Evolutionary conservation across 2,888 invertebrate species (phyloP), one percentile per base, ranked within the genome.

Genomic region (Ichneumon xanthorius): DNA sequence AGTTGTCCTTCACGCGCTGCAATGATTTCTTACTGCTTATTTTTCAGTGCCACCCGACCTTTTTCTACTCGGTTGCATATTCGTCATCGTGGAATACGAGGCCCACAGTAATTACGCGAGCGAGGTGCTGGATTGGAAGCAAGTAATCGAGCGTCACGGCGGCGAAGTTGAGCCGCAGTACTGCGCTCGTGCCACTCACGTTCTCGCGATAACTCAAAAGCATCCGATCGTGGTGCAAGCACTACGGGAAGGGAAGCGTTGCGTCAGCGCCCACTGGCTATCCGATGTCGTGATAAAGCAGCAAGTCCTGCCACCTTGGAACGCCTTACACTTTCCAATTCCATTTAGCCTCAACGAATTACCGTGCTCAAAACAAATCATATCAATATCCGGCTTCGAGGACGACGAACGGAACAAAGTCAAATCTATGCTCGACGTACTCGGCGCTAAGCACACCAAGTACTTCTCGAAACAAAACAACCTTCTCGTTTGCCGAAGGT

Each of bases 61-160:
- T 78, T 99, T 98, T 94, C 94, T 99, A 67, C 95, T 99, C 48
- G 99, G 99, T 7, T 99, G 99, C 93, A 97, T 99, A 50, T 99
- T 99, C 93, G 97, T 97, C 86, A 97, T 98, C 87, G 96, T 97
- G 88, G 98, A 98, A 90, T 98, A 98, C 91, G 97, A 97, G 87
- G 95, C 96, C 87, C 95, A 96, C n/a, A 33, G 63, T 63, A 95
- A 95, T 92, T 95, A 95, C 0, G 63, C 95, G 0, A 92, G 94
- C 14, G 96, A 96, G 87, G 94, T 96, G 22, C 95, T 95, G 30
- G 91, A 95, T 0, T 97, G 97, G 97, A 94, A 95, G 88, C 96
- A 96, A 94, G 96, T 96, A 0, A 97, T 98, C 76, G 95, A 96
- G 81, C 96, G 97, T 84, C 96, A 97, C 93, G 98, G 98, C 9